Conservation (phyloP, 1,140 invertebrate genomes). For the Magallana angulata region DNA sequence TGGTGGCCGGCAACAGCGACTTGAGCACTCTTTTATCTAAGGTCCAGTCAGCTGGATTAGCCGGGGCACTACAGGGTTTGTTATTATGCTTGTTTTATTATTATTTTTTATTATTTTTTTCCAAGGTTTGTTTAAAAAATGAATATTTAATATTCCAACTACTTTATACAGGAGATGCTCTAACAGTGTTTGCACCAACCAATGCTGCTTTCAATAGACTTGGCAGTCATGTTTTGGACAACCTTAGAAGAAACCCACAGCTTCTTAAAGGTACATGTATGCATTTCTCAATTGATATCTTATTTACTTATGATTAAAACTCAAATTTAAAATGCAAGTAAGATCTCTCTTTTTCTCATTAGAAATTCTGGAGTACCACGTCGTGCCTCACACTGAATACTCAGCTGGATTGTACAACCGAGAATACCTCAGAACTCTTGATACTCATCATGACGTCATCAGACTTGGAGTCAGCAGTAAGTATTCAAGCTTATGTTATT, state of each 20-base stretch:
- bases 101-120: no score
- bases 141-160: no score
- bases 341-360: no score
- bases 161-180: constrained; percentile 46
- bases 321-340: no score
- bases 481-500: neutral
- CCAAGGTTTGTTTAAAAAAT: no score
- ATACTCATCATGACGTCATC: constrained; percentile 55
- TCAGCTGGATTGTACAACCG: constrained; percentile 57
- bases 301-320: neutral
- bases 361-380: constrained; percentile 61
- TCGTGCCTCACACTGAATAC: constrained; percentile 58
- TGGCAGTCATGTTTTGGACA: constrained; percentile 38
- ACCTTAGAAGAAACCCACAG: neutral
- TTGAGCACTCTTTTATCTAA: constrained; percentile 57
- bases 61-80: constrained; percentile 55
- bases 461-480: constrained; percentile 36
- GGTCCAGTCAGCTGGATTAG: constrained; percentile 56
- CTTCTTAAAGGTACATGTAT: constrained; percentile 29
- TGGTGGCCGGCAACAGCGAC: constrained; percentile 55
- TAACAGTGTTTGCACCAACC: constrained; percentile 90
- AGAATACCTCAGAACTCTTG: constrained; percentile 49
- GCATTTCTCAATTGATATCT: neutral
- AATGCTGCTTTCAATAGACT: constrained; percentile 88
- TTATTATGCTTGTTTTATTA: neutral